These are phyloP conservation scores for Scarus forsteni DNA, from an alignment of 2,797 vertebrate species.

Conservation along the genomic window DNA sequence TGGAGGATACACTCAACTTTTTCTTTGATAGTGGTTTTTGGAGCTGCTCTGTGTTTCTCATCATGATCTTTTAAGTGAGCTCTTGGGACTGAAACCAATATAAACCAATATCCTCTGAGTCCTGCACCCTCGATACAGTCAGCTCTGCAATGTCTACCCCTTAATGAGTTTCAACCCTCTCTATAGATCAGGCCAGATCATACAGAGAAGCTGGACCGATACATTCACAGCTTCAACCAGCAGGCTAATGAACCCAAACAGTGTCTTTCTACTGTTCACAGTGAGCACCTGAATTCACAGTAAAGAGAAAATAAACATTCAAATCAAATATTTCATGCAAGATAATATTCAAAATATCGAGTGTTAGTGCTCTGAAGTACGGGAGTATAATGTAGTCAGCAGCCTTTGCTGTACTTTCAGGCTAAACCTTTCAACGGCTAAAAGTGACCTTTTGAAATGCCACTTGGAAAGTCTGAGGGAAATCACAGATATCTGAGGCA, in stretches of 20 bases:
- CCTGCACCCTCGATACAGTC: constrained; percentile 26
- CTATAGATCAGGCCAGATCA: constrained; percentile 55
- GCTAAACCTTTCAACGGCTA: constrained; percentile 13
- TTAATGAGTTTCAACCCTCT: constrained; percentile 59
- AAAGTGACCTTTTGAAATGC: constrained; percentile 50
- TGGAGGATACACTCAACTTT: neutral
- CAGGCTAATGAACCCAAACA: constrained; percentile 47
- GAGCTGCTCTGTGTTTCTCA: neutral
- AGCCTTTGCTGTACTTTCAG: constrained; percentile 22
- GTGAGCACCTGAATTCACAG: constrained; percentile 8
- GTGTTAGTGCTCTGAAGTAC: constrained; percentile 10
- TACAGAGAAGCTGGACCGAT: constrained; percentile 41
- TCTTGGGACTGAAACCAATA: constrained; percentile 17
- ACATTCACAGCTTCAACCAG: constrained; percentile 49
- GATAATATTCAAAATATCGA: neutral
- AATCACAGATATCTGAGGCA: constrained; percentile 9
- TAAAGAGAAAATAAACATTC: neutral
- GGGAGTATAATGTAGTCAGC: constrained; percentile 2
- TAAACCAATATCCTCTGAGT: constrained; percentile 24
- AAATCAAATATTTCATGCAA: neutral
- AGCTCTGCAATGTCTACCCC: constrained; percentile 14
- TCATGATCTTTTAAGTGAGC: constrained; percentile 15
- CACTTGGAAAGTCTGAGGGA: constrained; percentile 13
- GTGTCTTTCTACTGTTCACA: constrained; percentile 7
- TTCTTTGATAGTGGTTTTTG: constrained; percentile 3